phyloP scores from a whole-genome alignment of 2,888 invertebrate species.

The Tachystola acroxantha region DNA sequence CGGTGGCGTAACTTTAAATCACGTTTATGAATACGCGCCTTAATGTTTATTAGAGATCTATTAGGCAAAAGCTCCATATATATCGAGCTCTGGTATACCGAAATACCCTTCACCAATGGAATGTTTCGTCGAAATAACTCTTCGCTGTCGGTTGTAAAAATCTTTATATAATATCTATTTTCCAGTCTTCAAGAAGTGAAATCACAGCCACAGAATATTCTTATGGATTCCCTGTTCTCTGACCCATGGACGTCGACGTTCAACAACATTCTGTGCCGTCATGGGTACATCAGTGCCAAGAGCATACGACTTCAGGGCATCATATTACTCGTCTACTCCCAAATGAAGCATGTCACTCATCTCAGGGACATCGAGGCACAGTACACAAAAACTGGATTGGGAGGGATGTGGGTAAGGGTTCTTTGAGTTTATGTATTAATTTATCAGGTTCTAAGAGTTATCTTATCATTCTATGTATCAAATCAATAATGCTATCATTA shows the following conservation, averaged over 20 bases:
- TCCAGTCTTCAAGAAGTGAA: constrained; percentile 92
- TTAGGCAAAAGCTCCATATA: too few relatives aligned
- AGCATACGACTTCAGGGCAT: constrained; percentile 91
- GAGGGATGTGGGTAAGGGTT: constrained; percentile 96
- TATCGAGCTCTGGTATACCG: too few relatives aligned
- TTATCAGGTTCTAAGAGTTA: too few relatives aligned
- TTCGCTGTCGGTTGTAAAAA: too few relatives aligned
- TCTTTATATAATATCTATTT: constrained; percentile 11
- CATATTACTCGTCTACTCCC: constrained; percentile 86
- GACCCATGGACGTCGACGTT: constrained; percentile 91
- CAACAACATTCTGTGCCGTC: constrained; percentile 82
- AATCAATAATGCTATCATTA: too few relatives aligned
- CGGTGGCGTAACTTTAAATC: too few relatives aligned
- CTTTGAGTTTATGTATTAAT: too few relatives aligned
- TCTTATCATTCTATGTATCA: too few relatives aligned
- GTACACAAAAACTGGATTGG: constrained; percentile 93
- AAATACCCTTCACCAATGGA: too few relatives aligned
- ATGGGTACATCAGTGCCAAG: constrained; percentile 87
- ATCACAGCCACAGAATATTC: constrained; percentile 90
- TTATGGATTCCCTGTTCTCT: constrained; percentile 88
- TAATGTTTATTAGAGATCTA: too few relatives aligned
- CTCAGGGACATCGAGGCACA: constrained; percentile 91
- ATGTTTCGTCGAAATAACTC: too few relatives aligned
- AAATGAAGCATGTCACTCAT: constrained; percentile 88
- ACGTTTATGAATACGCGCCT: too few relatives aligned